Evolutionary conservation across 2,888 invertebrate genomes (phyloP).

Genomic region (Coecobrya sp.): DNA sequence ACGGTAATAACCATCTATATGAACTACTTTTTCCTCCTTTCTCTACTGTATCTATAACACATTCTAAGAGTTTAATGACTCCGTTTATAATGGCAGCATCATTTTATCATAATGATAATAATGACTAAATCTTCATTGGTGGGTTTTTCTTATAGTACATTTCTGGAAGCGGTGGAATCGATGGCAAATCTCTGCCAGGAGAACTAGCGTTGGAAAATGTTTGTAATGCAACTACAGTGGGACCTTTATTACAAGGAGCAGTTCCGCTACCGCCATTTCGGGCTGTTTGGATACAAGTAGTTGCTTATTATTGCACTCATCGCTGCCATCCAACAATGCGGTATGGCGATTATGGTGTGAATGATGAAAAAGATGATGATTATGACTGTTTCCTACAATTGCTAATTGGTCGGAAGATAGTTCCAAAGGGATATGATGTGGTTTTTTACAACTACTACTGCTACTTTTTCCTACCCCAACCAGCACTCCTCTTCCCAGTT

Average conservation of each 20-base stretch:
- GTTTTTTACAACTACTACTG: slow-evolving; percentile 42
- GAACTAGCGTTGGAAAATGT: slow-evolving; percentile 49
- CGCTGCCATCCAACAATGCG: slow-evolving; percentile 47
- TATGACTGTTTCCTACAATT: slow-evolving; percentile 69
- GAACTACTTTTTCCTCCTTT: slow-evolving; percentile 35
- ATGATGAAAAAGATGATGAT: slow-evolving; percentile 65
- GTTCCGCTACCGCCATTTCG: background rate
- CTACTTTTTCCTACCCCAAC: slow-evolving; percentile 37
- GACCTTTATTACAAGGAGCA: slow-evolving; percentile 13
- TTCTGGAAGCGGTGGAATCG: slow-evolving; percentile 80
- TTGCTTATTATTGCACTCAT: slow-evolving; percentile 71
- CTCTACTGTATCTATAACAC: background rate
- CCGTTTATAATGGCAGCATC: background rate
- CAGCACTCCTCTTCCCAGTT: slow-evolving; percentile 11
- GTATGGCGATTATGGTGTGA: slow-evolving; percentile 20
- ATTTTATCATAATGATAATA: slow-evolving; percentile 26
- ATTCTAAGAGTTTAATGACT: slow-evolving; percentile 35
- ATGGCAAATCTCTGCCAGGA: slow-evolving; percentile 12
- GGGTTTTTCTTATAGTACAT: slow-evolving; percentile 82
- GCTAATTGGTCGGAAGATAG: slow-evolving; percentile 76
- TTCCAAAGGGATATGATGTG: slow-evolving; percentile 75
- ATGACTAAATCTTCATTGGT: slow-evolving; percentile 79
- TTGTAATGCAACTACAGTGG: slow-evolving; percentile 47
- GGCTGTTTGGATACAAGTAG: slow-evolving; percentile 16
- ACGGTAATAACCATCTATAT: slow-evolving; percentile 7